These are phyloP conservation scores for Adelges cooleyi DNA, from an alignment of 1,140 invertebrate genomes.

Conservation along the genomic window DNA sequence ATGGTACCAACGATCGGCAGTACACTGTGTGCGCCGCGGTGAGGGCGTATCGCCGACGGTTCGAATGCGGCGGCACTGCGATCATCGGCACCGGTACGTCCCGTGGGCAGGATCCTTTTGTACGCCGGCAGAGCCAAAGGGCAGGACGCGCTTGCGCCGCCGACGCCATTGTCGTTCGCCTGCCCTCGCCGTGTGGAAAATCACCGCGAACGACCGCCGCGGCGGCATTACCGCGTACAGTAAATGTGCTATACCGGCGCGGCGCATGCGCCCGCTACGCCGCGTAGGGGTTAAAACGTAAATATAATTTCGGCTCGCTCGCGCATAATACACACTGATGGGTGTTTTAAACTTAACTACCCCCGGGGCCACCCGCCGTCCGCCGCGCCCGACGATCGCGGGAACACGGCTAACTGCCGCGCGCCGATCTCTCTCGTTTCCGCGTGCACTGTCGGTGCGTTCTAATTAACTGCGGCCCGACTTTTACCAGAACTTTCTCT, in stretches of 20 bases:
- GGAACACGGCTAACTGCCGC: background rate
- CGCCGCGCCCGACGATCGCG: background rate
- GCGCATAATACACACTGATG: constrained; percentile 24
- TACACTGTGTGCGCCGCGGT: background rate
- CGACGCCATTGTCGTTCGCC: constrained; percentile 3
- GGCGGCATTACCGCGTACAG: no score
- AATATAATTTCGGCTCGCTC: constrained; percentile 20
- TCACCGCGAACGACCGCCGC: background rate
- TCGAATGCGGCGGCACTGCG: background rate
- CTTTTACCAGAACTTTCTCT: background rate
- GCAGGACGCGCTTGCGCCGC: constrained; percentile 4
- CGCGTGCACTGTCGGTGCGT: background rate
- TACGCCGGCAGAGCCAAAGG: background rate
- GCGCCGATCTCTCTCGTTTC: background rate
- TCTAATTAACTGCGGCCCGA: constrained; percentile 8
- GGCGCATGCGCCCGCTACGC: background rate
- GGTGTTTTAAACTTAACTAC: constrained; percentile 24
- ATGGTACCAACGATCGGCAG: background rate
- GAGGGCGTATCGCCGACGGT: background rate
- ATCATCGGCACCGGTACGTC: background rate
- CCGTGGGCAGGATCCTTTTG: background rate
- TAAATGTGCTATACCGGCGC: no score
- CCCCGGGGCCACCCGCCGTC: background rate
- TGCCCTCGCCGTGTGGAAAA: background rate
- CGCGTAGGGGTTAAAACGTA: constrained; percentile 7